Evolutionary conservation across 92 coral and sea anemone genomes (phyloP).

Genomic region (Parazoanthus atlanticus): DNA sequence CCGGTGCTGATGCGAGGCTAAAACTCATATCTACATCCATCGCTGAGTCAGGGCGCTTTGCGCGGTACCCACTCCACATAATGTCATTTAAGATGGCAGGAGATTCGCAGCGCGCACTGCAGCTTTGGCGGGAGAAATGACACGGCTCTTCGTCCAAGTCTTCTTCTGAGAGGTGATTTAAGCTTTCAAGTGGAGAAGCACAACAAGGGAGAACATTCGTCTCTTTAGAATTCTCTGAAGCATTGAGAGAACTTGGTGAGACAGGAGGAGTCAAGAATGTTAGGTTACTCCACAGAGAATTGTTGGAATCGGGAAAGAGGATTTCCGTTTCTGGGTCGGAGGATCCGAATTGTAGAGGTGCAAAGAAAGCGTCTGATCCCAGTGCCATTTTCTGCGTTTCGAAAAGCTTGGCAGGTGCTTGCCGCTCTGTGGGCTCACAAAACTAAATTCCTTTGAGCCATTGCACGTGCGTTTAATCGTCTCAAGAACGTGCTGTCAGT

Average conservation of each 20-base stretch:
- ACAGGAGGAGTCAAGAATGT: slow-evolving; percentile 75
- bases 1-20: slow-evolving; percentile 63
- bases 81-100: slow-evolving; percentile 82
- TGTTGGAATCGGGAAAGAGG: slow-evolving; percentile 37
- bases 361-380: background rate
- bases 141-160: slow-evolving; percentile 60
- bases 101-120: slow-evolving; percentile 52
- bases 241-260: slow-evolving; percentile 46
- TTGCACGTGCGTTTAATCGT: slow-evolving; percentile 24
- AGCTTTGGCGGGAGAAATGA: slow-evolving; percentile 53
- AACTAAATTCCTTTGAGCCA: slow-evolving; percentile 13
- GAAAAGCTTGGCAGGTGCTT: background rate
- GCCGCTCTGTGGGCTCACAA: background rate
- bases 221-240: background rate
- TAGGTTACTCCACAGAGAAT: slow-evolving; percentile 52
- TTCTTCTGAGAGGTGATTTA: slow-evolving; percentile 42
- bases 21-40: slow-evolving; percentile 74
- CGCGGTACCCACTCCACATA: slow-evolving; percentile 85
- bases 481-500: background rate
- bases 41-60: slow-evolving; percentile 79
- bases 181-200: background rate
- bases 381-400: background rate
- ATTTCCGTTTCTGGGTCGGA: slow-evolving; percentile 32
- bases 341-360: background rate
- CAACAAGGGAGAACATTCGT: background rate